Evolutionary conservation across 2,888 invertebrate genomes (phyloP), one percentile per base, ranked within the genome.

Genomic region (Hemicrepidius hirtus): DNA sequence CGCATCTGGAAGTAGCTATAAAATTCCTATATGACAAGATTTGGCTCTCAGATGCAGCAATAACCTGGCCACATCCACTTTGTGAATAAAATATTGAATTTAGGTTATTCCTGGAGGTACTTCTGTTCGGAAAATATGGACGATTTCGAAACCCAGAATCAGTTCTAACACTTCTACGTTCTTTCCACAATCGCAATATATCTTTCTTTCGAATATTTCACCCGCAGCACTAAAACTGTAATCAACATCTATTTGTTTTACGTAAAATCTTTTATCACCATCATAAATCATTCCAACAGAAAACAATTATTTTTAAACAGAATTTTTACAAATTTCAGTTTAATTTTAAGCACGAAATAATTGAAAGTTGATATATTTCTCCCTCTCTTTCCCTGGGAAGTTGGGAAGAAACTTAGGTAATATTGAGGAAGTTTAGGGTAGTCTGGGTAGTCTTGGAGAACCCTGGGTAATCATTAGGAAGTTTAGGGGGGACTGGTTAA

Each of bases 1-100:
- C 64, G 49, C 64, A 64, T 46, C 64, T 64, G 50, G 50, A 37
- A 64, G 64, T 49, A 64, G 46, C 50, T 49, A 64, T 64, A 64
- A 64, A 64, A 64, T 64, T 64, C 49, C 64, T 64, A 64, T 64
- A 64, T 64, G 64, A 64, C 64, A 64, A 64, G 64, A 64, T 64
- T 64, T 64, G 64, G 64, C 64, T 64, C 64, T 64, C 49, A 64
- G 64, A 64, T 64, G 49, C 64, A 64, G 64, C 64, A 64, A 64
- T 64, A 64, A 64, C 64, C 49, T 50, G 49, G 49, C 64, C 64
- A 64, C 64, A 60, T 60, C 50, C 64, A 62, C 62, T 62, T 62
- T 46, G 49, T 64, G 64, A 64, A 64, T 64, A 64, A 64, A 64
- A 64, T 64, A 64, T 64, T 64, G 64, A 64, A 64, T 64, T 64